These are phyloP conservation scores for Lithophane ornitopus DNA, from an alignment of 2,888 invertebrate species.

Conservation along the genomic window DNA sequence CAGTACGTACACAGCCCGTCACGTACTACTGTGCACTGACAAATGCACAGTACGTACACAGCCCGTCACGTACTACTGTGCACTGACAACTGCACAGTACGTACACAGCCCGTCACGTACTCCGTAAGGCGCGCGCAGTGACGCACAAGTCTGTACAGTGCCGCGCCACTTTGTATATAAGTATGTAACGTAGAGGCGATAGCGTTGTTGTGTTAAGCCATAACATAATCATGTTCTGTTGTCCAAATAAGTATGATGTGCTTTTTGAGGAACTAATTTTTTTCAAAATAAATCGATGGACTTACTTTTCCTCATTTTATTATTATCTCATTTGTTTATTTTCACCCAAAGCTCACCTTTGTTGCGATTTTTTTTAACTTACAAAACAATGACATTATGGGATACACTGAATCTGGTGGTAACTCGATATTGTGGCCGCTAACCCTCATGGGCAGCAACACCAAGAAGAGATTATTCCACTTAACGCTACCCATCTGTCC, in stretches of 20 bases:
- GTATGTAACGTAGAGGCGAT: slow-evolving; percentile 54
- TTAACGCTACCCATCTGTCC: no score
- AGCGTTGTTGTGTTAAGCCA: slow-evolving; percentile 70
- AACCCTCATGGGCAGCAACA: no score
- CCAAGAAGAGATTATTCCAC: no score
- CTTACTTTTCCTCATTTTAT: slow-evolving; percentile 62
- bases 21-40: no score
- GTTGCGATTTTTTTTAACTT: neutral
- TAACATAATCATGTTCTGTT: slow-evolving; percentile 75
- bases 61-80: no score
- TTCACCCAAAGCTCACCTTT: neutral
- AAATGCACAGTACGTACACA: no score
- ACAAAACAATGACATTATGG: no score
- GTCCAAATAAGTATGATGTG: slow-evolving; percentile 73
- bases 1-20: no score
- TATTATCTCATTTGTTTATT: slow-evolving; percentile 15
- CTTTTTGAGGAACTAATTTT: slow-evolving; percentile 81
- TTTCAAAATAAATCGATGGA: slow-evolving; percentile 84
- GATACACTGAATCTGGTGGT: neutral
- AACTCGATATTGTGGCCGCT: no score
- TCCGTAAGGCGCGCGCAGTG: slow-evolving; percentile 8
- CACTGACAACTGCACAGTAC: no score
- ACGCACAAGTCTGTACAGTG: slow-evolving; percentile 34
- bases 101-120: neutral
- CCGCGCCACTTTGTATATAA: slow-evolving; percentile 62